Base-by-base conservation (phyloP, 2,888 invertebrate genomes). In the Aphrophora alni region DNA sequence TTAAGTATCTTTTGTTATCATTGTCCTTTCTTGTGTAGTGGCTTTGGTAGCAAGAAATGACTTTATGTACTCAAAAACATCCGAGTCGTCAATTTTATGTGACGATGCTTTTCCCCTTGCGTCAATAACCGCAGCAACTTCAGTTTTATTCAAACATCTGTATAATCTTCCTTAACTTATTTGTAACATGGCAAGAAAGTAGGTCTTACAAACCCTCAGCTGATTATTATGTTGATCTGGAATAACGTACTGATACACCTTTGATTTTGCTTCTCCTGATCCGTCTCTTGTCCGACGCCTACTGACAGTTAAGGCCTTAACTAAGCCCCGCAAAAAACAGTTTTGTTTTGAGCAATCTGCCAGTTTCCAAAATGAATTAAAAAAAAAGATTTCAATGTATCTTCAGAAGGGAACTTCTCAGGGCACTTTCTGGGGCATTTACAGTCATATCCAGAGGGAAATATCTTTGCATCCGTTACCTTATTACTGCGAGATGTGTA, bases 1-100 rank as follows among this genome's bases (percentile, higher is more conserved):
- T 70, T 21, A 73, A 27, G 28, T 79, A 79, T 33, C n/a, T 79
- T 74, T 74, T 79, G 70, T 79, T 79, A 4, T 70, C 33, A 79
- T 79, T 74, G 21, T 79, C 79, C 17, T 59, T 79, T 28, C 73
- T 26, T 27, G n/a, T n/a, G n/a, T n/a, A n/a, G n/a, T n/a, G n/a
- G n/a, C n/a, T n/a, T n/a, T n/a, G n/a, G n/a, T n/a, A 26, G 26
- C n/a, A n/a, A n/a, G 21, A 70, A 78, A 51, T 78, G 51, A n/a
- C n/a, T n/a, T n/a, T n/a, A n/a, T n/a, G n/a, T n/a, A n/a, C n/a
- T n/a, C n/a, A n/a, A n/a, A n/a, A n/a, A n/a, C n/a, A n/a, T n/a
- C n/a, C n/a, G n/a, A n/a, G n/a, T n/a, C n/a, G n/a, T n/a, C n/a
- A n/a, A n/a, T n/a, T n/a, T n/a, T n/a, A n/a, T n/a, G n/a, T n/a